These are phyloP conservation scores for Drosophila serrata DNA, from an alignment of 1,140 invertebrate species.

Conservation along the genomic window DNA sequence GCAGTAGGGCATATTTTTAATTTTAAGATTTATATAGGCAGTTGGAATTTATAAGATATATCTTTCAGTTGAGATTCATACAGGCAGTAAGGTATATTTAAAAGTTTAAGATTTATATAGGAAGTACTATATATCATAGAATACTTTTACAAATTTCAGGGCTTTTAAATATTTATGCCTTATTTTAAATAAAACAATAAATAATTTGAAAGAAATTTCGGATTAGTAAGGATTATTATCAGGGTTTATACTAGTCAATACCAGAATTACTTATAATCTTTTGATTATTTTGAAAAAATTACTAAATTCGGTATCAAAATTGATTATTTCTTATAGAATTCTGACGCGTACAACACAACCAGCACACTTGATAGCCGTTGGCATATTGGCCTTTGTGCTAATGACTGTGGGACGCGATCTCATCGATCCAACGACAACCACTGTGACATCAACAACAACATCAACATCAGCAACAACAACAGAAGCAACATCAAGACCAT, in stretches of 20 bases:
- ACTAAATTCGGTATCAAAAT: background rate
- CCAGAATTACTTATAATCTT: background rate
- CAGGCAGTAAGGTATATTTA: background rate
- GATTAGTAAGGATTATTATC: no score
- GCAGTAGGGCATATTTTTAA: background rate
- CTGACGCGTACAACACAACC: constrained; percentile 90
- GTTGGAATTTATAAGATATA: no score
- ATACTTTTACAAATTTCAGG: background rate
- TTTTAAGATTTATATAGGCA: background rate
- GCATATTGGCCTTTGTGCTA: constrained; percentile 88
- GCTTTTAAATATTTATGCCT: background rate
- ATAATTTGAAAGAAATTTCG: no score
- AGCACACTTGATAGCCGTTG: constrained; percentile 89
- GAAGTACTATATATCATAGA: background rate
- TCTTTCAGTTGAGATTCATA: background rate
- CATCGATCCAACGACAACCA: constrained; percentile 81
- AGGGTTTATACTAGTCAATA: no score
- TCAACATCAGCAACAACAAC: constrained; percentile 1
- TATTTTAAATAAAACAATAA: no score
- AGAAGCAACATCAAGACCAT: constrained; percentile 26
- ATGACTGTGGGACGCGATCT: constrained; percentile 87
- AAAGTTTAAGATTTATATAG: background rate
- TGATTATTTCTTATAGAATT: constrained; percentile 86
- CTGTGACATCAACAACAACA: constrained; percentile 26
- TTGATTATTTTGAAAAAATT: background rate